Conservation (phyloP, 2,888 invertebrate genomes). For the Teleogryllus oceanicus region DNA sequence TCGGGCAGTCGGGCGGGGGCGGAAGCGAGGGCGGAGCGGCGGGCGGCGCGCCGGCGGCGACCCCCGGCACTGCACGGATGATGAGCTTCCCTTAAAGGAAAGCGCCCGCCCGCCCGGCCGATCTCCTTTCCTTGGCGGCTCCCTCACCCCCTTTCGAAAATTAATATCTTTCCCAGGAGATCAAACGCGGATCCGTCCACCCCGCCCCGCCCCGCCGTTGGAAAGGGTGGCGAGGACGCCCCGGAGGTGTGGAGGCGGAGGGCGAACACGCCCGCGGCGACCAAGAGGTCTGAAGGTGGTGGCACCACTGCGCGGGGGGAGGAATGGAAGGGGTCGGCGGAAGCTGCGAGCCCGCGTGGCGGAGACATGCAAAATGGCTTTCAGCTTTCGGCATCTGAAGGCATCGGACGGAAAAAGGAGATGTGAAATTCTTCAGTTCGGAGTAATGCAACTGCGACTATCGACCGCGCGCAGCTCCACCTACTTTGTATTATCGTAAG, state of each 20-base stretch:
- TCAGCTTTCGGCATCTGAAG: too few species aligned
- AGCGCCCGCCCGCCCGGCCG: not conserved
- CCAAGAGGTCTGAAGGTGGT: not conserved
- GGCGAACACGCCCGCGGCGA: not conserved
- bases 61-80: not conserved
- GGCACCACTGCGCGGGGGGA: not conserved
- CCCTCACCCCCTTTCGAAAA: not conserved
- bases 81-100: slow-evolving; percentile 1
- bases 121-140: not conserved
- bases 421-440: too few species aligned
- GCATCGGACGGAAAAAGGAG: too few species aligned
- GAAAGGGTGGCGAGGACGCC: not conserved
- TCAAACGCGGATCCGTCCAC: not conserved
- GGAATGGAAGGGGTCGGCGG: not conserved
- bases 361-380: too few species aligned
- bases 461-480: too few species aligned
- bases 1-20: too few species aligned
- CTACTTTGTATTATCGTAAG: too few species aligned
- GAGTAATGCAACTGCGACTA: too few species aligned
- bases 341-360: too few species aligned
- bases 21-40: too few species aligned
- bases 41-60: too few species aligned
- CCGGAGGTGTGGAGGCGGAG: not conserved
- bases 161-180: slow-evolving; percentile 18
- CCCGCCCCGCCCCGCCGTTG: not conserved